Conservation (phyloP, 2,113 vertebrate genomes). For the Lamprotornis superbus region DNA sequence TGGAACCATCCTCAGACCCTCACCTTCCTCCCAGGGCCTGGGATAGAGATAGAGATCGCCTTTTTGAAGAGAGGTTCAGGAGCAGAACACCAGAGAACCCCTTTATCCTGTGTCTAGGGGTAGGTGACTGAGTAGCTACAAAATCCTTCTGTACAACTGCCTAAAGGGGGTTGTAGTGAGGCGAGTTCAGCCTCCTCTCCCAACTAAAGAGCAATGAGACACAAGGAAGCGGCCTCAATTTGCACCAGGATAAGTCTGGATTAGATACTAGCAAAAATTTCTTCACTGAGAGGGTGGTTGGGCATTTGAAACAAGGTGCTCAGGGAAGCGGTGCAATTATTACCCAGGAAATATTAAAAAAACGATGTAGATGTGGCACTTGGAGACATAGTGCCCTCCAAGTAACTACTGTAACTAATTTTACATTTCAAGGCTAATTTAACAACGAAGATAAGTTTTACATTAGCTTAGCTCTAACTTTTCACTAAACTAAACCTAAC, state of each 20-base stretch:
- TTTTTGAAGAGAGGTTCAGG: not conserved
- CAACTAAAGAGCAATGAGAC: not conserved
- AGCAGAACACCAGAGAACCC: fast-evolving
- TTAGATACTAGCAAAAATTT: not conserved
- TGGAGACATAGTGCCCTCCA: not conserved
- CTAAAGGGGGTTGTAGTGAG: not conserved
- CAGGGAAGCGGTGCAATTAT: not conserved
- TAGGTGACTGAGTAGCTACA: fast-evolving
- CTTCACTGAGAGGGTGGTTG: not conserved
- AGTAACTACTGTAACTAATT: not conserved
- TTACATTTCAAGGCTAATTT: not conserved
- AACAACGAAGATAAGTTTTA: not conserved
- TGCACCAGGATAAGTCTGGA: not conserved
- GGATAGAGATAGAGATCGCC: fast-evolving
- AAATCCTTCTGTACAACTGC: not conserved
- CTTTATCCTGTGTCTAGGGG: fast-evolving
- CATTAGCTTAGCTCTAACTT: not conserved
- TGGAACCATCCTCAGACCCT: not conserved
- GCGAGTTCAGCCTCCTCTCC: not conserved
- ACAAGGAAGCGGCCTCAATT: not conserved
- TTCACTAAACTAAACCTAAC: too few species aligned
- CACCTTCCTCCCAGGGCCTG: not conserved
- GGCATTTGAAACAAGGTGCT: not conserved
- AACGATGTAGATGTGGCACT: not conserved
- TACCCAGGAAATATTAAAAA: not conserved